A percentile compares a stretch with the other conserved stretches of the same genome.
These are phyloP conservation scores for Pelosia muscerda DNA, from an alignment of 2,888 invertebrate species.

Conservation along the genomic window DNA sequence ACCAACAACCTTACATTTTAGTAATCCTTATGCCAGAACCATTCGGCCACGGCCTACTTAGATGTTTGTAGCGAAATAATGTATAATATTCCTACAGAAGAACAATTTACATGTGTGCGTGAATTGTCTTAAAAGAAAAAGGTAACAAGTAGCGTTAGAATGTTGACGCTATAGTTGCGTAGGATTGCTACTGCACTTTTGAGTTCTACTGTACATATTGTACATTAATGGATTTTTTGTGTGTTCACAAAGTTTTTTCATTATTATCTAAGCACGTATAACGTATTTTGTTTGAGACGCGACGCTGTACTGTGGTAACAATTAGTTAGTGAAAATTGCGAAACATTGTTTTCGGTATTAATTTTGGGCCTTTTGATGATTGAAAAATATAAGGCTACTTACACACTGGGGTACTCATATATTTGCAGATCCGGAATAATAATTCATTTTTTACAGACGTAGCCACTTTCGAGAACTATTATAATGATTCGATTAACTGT, in stretches of 20 bases:
- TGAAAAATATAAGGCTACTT: neutral
- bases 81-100: too few relatives aligned
- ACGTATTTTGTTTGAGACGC: neutral
- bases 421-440: too few relatives aligned
- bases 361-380: neutral
- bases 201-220: neutral
- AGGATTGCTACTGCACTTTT: too few relatives aligned
- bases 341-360: neutral
- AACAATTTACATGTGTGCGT: too few relatives aligned
- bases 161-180: too few relatives aligned
- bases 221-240: neutral
- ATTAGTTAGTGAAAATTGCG: neutral
- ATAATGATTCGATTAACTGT: neutral
- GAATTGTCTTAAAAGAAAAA: too few relatives aligned
- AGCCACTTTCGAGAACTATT: neutral
- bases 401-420: neutral
- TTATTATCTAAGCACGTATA: neutral
- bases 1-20: too few relatives aligned
- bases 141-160: too few relatives aligned
- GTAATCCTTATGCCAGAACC: too few relatives aligned
- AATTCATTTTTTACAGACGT: neutral
- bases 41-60: too few relatives aligned
- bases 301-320: neutral
- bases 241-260: neutral
- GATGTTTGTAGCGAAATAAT: too few relatives aligned